Base-by-base conservation (phyloP, 2,113 vertebrate genomes). In the Rhynchopsitta pachyrhyncha region DNA sequence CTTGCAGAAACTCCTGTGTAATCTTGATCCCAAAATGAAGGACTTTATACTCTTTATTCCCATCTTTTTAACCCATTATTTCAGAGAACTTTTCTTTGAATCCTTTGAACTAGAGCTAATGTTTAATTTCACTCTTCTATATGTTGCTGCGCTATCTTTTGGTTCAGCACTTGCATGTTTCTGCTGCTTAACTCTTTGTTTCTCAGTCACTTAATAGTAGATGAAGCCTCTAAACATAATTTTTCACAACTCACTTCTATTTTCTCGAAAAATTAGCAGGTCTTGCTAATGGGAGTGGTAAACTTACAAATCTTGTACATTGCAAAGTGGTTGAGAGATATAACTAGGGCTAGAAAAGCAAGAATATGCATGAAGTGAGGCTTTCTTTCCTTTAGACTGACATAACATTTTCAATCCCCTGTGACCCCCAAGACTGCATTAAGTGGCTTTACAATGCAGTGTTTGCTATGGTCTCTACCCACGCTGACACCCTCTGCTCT, bases 1-100 rank as follows among this genome's bases (percentile, higher is more conserved):
- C 75, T 93, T 94, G 70, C 83, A 96, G 70, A 86, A 95, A 96
- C 73, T 66, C 23, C 29, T 53, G 14, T 13, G 29, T 82, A 82
- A 86, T 92, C 62, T 1, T 80, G 31, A 92, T 52, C n/a, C 19
- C 44, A 3, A 91, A 91, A 70, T 67, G 46, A 96, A 82, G 93
- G 47, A 90, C 87, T 91, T 78, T 41, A 73, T 88, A 85, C 82
- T 81, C 70, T 93, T 82, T 79, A 55, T 33, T 95, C 27, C 11
- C 11, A 42, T 80, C 7, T 49, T 64, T 25, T 37, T 23, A 79
- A 53, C 22, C 11, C 19, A 9, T 55, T 93, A 63, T 50, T 50
- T 85, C 33, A 79, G 39, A 22, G 33, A 87, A 24, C 11, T 82
- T 81, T 86, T 79, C 27, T 69, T 78, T 49, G 42, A 69, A 69